Evolutionary conservation across 2,113 vertebrate genomes (phyloP).

Genomic region (Oriolus oriolus): DNA sequence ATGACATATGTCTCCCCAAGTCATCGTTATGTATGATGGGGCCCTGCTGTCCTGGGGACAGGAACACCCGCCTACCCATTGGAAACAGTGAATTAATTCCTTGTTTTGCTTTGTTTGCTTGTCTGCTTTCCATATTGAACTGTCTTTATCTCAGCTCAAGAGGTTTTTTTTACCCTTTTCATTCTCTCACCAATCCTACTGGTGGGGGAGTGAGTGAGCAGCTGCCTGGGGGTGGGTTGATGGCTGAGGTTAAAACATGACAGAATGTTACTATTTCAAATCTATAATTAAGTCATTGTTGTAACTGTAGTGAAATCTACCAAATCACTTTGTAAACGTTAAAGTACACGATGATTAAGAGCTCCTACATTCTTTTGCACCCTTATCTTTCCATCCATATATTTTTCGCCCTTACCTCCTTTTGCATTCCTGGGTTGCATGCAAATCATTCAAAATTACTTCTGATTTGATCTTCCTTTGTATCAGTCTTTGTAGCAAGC

Average conservation of each 20-base stretch:
- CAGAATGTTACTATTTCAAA: not conserved
- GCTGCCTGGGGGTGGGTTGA: not conserved
- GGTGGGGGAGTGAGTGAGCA: not conserved
- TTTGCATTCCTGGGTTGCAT: not conserved
- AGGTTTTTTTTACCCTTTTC: not conserved
- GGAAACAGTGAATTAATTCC: not conserved
- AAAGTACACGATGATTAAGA: not conserved
- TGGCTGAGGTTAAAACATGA: not conserved
- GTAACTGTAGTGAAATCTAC: not conserved
- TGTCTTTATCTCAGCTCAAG: not conserved
- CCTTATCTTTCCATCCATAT: not conserved
- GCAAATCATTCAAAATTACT: not conserved
- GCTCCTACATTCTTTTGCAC: not conserved
- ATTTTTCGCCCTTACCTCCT: accelerated
- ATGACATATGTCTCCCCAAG: not conserved
- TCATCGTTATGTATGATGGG: not conserved
- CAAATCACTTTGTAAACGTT: not conserved
- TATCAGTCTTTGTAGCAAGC: not conserved
- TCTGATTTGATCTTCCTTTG: not conserved
- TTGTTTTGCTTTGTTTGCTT: not conserved
- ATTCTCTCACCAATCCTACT: not conserved
- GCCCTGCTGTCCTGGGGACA: not conserved
- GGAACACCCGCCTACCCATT: not conserved
- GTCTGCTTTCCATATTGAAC: not conserved
- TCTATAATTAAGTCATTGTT: not conserved